phyloP scores from a whole-genome alignment of 1,140 invertebrate species.

The Laupala kohalensis region DNA sequence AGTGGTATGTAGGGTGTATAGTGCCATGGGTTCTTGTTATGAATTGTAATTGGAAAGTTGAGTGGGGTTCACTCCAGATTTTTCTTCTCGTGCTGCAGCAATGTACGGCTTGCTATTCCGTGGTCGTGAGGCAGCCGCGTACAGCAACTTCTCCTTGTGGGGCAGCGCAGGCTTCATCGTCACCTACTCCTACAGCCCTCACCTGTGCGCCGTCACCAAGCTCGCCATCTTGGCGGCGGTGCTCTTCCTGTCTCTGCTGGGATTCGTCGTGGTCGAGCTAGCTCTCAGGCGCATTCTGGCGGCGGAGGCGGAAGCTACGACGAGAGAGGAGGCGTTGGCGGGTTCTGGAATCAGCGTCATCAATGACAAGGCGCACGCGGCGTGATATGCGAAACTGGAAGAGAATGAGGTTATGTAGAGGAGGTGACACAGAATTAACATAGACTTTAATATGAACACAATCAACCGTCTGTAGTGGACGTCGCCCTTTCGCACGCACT shows the following conservation, averaged over 20 bases:
- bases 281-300: not conserved
- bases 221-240: conserved; percentile 58
- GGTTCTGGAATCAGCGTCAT: not conserved
- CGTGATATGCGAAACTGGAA: not conserved
- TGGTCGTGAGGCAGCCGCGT: conserved; percentile 76
- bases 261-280: conserved; percentile 40
- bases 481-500: too few relatives aligned
- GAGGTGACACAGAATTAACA: too few relatives aligned
- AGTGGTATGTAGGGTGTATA: too few relatives aligned
- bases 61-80: too few relatives aligned
- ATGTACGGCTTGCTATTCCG: conserved; percentile 80
- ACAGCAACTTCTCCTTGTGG: conserved; percentile 85
- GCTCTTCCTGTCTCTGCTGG: conserved; percentile 56
- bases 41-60: too few relatives aligned
- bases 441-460: too few relatives aligned
- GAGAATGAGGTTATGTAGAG: too few relatives aligned
- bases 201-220: conserved; percentile 62
- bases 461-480: too few relatives aligned
- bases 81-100: conserved; percentile 40
- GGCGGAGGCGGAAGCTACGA: not conserved
- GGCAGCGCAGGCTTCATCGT: conserved; percentile 81
- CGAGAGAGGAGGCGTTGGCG: not conserved
- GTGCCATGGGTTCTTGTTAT: too few relatives aligned
- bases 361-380: not conserved
- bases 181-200: conserved; percentile 63